phyloP scores from a whole-genome alignment of 2,113 vertebrate species.

The Ptilonorhynchus violaceus region DNA sequence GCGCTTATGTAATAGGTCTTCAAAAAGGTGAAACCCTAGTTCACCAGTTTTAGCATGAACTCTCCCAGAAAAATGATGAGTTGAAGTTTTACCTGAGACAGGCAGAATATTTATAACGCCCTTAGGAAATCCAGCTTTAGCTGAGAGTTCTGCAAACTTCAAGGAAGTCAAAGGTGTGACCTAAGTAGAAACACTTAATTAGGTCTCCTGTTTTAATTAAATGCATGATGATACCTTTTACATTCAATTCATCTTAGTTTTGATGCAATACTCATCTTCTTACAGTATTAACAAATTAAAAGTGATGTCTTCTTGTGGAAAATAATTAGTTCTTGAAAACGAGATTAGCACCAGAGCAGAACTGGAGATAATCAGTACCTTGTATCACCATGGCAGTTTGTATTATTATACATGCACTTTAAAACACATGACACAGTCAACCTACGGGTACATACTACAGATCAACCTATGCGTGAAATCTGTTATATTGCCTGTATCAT shows the following conservation, averaged over 20 bases:
- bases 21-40: not conserved
- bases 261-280: not conserved
- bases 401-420: not conserved
- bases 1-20: not conserved
- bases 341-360: not conserved
- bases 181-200: conserved; percentile 56
- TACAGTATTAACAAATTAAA: not conserved
- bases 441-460: not conserved
- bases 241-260: not conserved
- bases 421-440: not conserved
- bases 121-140: conserved; percentile 79
- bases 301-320: not conserved
- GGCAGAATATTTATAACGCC: conserved; percentile 84
- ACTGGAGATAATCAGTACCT: not conserved
- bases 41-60: not conserved
- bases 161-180: conserved; percentile 83
- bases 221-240: not conserved
- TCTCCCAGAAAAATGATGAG: not conserved
- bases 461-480: not conserved
- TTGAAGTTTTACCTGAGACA: conserved; percentile 76
- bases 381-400: not conserved
- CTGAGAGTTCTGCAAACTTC: conserved; percentile 84
- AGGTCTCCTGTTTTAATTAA: not conserved
- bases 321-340: not conserved
- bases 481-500: not conserved